phyloP scores from a whole-genome alignment of 2,888 invertebrate species.

The Vanessa cardui region DNA sequence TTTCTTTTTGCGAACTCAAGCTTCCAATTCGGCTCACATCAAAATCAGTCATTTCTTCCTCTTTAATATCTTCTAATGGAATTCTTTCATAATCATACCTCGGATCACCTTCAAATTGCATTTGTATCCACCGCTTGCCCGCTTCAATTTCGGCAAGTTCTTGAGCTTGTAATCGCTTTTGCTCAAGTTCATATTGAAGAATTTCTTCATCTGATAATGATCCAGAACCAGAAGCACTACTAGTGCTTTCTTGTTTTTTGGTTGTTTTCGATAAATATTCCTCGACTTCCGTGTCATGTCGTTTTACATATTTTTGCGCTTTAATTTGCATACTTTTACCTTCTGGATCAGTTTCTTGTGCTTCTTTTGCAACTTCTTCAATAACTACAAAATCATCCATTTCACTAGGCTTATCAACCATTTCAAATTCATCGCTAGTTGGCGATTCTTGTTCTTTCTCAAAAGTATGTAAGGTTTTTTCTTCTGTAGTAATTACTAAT shows the following conservation, averaged over 20 bases:
- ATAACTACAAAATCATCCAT: slow-evolving; percentile 94
- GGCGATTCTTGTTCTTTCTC: slow-evolving; percentile 88
- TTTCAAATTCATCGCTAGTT: slow-evolving; percentile 92
- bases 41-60: slow-evolving; percentile 94
- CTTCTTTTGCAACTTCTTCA: slow-evolving; percentile 94
- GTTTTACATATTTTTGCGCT: slow-evolving; percentile 78
- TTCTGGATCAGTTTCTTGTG: slow-evolving; percentile 91
- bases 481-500: slow-evolving; percentile 83
- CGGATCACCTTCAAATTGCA: slow-evolving; percentile 91
- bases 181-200: slow-evolving; percentile 87
- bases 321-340: slow-evolving; percentile 90
- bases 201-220: slow-evolving; percentile 84
- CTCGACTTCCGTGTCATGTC: slow-evolving; percentile 87
- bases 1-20: slow-evolving; percentile 89
- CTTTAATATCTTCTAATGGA: slow-evolving; percentile 94
- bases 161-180: slow-evolving; percentile 76
- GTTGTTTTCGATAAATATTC: slow-evolving; percentile 87
- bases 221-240: slow-evolving; percentile 82
- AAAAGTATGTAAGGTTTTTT: slow-evolving; percentile 78
- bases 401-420: slow-evolving; percentile 93
- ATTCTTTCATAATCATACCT: slow-evolving; percentile 91
- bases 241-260: slow-evolving; percentile 84
- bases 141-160: slow-evolving; percentile 85
- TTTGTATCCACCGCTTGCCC: slow-evolving; percentile 94
- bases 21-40: slow-evolving; percentile 91